phyloP scores from a whole-genome alignment of 2,797 vertebrate species.

The Zalophus californianus region DNA sequence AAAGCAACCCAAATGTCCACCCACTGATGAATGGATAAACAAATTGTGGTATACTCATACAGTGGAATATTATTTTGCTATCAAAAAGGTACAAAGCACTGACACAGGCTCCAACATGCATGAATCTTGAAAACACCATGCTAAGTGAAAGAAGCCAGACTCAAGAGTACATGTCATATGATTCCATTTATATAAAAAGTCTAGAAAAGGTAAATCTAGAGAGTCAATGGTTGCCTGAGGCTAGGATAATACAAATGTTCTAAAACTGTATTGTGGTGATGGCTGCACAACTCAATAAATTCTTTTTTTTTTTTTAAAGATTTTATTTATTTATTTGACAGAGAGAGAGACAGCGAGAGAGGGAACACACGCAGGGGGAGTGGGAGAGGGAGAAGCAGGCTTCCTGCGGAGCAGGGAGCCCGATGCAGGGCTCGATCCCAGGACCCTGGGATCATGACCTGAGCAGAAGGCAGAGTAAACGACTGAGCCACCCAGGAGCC shows the following conservation, averaged over 20 bases:
- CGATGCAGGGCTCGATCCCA: no score
- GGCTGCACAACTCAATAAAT: neutral
- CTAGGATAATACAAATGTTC: neutral
- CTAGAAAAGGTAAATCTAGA: neutral
- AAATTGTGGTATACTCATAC: neutral
- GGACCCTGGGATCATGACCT: no score
- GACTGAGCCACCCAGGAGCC: no score
- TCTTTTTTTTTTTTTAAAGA: neutral
- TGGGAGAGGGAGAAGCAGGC: no score
- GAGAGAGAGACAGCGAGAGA: no score
- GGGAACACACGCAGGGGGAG: no score
- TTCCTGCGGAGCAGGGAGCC: no score
- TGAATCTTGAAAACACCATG: neutral
- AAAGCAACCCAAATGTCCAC: neutral
- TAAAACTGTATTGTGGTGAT: neutral
- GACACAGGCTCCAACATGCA: neutral
- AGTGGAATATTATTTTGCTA: neutral
- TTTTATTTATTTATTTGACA: no score
- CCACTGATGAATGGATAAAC: neutral
- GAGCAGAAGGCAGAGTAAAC: no score
- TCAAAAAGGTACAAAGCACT: neutral
- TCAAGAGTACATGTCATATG: neutral
- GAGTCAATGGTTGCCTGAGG: neutral
- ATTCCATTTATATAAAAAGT: conserved; percentile 1
- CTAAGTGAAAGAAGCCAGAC: neutral